Conservation (phyloP, 2,113 vertebrate genomes). For the Oryzias celebensis region DNA sequence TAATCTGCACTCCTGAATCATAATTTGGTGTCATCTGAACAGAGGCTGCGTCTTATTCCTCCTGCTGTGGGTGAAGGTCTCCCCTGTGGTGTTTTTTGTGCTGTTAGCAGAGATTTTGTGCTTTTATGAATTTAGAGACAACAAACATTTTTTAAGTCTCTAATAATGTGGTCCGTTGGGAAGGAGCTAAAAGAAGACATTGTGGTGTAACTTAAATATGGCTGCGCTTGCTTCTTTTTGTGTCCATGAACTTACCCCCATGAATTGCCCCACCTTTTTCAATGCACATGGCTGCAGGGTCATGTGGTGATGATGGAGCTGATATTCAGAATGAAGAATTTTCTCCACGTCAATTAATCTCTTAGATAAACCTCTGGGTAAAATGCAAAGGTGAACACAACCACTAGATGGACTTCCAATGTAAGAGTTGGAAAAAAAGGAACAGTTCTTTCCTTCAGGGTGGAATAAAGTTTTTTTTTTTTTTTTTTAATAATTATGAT, state of each 20-base stretch:
- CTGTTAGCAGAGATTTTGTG: slow-evolving; percentile 27
- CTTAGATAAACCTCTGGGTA: background rate
- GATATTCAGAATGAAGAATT: background rate
- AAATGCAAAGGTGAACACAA: slow-evolving; percentile 37
- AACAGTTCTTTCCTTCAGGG: slow-evolving; percentile 21
- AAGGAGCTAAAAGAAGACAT: slow-evolving; percentile 40
- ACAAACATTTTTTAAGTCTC: slow-evolving; percentile 16
- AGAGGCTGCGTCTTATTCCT: slow-evolving; percentile 17
- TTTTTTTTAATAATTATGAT: slow-evolving; percentile 25
- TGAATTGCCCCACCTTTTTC: slow-evolving; percentile 9
- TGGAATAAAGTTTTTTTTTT: slow-evolving; percentile 14
- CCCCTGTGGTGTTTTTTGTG: slow-evolving; percentile 21
- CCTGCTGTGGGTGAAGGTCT: slow-evolving; percentile 17
- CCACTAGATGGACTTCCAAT: slow-evolving; percentile 56
- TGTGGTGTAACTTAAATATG: slow-evolving; percentile 30
- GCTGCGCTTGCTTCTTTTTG: slow-evolving; percentile 3
- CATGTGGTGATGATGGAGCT: background rate
- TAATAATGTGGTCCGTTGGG: slow-evolving; percentile 44
- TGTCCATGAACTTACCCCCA: slow-evolving; percentile 17
- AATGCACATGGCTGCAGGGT: background rate
- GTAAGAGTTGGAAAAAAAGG: slow-evolving; percentile 29
- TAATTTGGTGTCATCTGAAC: slow-evolving; percentile 36
- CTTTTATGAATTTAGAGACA: slow-evolving; percentile 39
- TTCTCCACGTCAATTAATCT: slow-evolving; percentile 4
- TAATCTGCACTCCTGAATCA: slow-evolving; percentile 39